Conservation (phyloP, 2,888 invertebrate species). For the Augiades crinisus region DNA sequence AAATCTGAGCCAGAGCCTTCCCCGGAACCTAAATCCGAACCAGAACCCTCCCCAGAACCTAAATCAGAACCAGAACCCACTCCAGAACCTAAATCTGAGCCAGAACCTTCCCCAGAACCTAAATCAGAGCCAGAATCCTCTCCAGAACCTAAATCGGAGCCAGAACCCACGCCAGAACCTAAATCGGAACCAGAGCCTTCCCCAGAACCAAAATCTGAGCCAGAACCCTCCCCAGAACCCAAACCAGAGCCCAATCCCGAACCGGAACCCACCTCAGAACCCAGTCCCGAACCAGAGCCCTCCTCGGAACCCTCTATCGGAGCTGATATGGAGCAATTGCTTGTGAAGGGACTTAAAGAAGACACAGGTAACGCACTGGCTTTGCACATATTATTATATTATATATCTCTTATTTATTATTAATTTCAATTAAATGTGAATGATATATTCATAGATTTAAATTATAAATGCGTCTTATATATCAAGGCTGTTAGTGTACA, state of each 20-base stretch:
- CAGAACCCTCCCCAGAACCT: conserved; percentile 51
- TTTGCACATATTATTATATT: conserved; percentile 44
- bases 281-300: conserved; percentile 47
- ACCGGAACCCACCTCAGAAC: conserved; percentile 56
- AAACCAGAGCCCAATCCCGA: conserved; percentile 59
- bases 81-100: conserved; percentile 35
- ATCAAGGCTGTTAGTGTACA: too few species aligned
- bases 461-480: too few species aligned
- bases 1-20: conserved; percentile 51
- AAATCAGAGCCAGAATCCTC: conserved; percentile 52
- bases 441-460: too few species aligned
- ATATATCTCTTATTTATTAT: conserved; percentile 1
- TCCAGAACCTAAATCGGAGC: conserved; percentile 59
- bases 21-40: conserved; percentile 52
- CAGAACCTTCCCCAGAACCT: neutral
- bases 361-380: conserved; percentile 74
- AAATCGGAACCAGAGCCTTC: conserved; percentile 48
- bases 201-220: too few species aligned
- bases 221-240: conserved; percentile 58
- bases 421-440: too few species aligned
- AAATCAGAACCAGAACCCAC: conserved; percentile 58
- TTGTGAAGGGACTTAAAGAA: conserved; percentile 76
- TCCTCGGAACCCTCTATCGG: conserved; percentile 58
- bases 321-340: conserved; percentile 71
- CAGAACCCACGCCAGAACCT: conserved; percentile 55